Conservation (phyloP, 2,113 vertebrate genomes). For the Beaufortia kweichowensis region DNA sequence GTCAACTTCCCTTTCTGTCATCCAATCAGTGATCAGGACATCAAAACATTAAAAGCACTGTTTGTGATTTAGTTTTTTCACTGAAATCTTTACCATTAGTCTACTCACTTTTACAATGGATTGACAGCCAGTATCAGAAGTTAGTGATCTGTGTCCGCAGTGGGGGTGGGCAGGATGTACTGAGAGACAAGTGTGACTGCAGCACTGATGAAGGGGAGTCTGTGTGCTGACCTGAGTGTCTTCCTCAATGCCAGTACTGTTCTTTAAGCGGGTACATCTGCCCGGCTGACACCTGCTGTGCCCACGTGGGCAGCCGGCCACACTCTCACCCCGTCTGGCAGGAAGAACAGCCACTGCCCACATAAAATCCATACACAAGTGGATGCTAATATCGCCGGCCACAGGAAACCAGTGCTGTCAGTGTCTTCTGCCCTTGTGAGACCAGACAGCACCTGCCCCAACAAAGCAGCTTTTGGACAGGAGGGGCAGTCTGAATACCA, state of each 20-base stretch:
- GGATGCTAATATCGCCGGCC: conserved; percentile 66
- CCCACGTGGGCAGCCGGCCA: conserved; percentile 64
- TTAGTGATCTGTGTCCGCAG: conserved; percentile 30
- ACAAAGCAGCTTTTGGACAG: conserved; percentile 67
- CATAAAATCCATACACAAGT: conserved; percentile 70
- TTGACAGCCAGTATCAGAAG: conserved; percentile 22
- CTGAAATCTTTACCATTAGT: too few species aligned
- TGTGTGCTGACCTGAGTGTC: conserved; percentile 31
- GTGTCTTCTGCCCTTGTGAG: conserved; percentile 62
- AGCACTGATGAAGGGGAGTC: conserved; percentile 11
- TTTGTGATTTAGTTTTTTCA: too few species aligned
- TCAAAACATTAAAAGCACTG: too few species aligned
- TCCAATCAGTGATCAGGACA: too few species aligned
- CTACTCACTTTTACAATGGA: conserved; percentile 4
- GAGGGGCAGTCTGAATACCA: conserved; percentile 59
- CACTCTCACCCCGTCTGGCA: conserved; percentile 75
- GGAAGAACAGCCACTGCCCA: conserved; percentile 68
- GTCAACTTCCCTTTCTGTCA: too few species aligned
- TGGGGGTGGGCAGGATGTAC: conserved; percentile 34
- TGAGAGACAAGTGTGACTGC: conserved; percentile 1
- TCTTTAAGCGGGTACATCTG: conserved; percentile 35
- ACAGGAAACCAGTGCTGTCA: conserved; percentile 68
- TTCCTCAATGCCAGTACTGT: conserved; percentile 47
- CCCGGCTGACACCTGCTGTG: conserved; percentile 60
- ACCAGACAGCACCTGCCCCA: conserved; percentile 73